Evolutionary conservation across 2,797 vertebrate genomes (phyloP).

Genomic region (Australoheros facetus): DNA sequence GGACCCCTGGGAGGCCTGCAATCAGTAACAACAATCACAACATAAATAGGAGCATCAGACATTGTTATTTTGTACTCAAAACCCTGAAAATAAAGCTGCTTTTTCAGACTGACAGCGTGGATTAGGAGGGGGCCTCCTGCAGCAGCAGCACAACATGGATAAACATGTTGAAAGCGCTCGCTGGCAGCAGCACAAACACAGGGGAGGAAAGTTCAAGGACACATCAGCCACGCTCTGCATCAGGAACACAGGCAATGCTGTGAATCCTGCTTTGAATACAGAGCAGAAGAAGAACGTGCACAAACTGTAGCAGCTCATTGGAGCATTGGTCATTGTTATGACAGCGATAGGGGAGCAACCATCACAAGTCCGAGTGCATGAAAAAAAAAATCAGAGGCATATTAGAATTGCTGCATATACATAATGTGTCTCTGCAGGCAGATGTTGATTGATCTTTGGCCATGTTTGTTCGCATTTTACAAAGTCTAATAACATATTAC

Average conservation of each 20-base stretch:
- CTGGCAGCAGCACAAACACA: conserved; percentile 11
- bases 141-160: conserved; percentile 17
- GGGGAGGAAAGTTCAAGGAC: conserved; percentile 57
- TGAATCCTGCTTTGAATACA: conserved; percentile 48
- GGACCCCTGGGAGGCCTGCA: neutral
- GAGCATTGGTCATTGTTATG: neutral
- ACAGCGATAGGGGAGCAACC: neutral
- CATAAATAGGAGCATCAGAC: conserved; percentile 3
- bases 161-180: neutral
- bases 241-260: conserved; percentile 1
- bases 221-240: conserved; percentile 34
- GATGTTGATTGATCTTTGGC: neutral
- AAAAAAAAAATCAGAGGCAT: neutral
- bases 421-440: too few species aligned
- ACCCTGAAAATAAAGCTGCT: conserved; percentile 7
- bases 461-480: neutral
- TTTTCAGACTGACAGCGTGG: neutral
- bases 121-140: neutral
- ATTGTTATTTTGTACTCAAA: neutral
- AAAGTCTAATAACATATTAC: neutral
- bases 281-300: conserved; percentile 31
- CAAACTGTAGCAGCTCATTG: neutral
- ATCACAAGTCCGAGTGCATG: neutral
- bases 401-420: fast-evolving
- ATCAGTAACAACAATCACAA: conserved; percentile 4